Base-by-base conservation (phyloP, 2,797 vertebrate species). In the Tamandua tetradactyla region DNA sequence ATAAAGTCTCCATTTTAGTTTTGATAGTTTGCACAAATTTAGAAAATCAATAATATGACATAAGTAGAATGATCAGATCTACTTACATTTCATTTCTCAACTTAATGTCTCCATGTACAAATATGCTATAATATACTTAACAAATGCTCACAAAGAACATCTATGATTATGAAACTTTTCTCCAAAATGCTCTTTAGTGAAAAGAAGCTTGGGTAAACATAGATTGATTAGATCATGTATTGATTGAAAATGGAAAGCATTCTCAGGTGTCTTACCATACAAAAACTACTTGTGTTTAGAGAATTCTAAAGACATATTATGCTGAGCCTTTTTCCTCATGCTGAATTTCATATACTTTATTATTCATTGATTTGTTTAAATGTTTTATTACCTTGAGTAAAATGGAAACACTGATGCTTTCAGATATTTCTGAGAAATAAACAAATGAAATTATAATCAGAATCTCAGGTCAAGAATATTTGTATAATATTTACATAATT, bases 71-170 rank as follows among this genome's bases (percentile, higher is more conserved):
- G 22, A 32, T 89, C 35, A 1, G 30, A 94, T 64, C 22, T 94
- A 66, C 30, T 66, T 75, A 11, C 25, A 74, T 96, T 95, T 95
- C 62, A 92, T 66, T 84, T 93, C 59, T 96, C 17, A 55, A 69
- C 55, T 32, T 85, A 59, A 13, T 55, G 75, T 69, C 91, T 95
- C 96, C 75, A 95, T 85, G 86, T 92, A 64, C 95, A 85, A 10
- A 47, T 0, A 2, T 82, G 81, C 35, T 93, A 90, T n/a, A 64
- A 76, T 89, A 0, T 0, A 96, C 49, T 15, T 90, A 95, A 80
- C 61, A 96, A 94, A 87, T 91, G 82, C 69, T 93, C 68, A 89
- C 74, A 97, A 96, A 74, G n/a, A 94, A 94, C 44, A 87, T 44
- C 86, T 94, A 87, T 85, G 94, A 96, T 71, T 87, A 42, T 88